Evolutionary conservation across 1,140 invertebrate species (phyloP), one percentile per base, ranked within the genome.

Genomic region (Drosophila bipectinata): DNA sequence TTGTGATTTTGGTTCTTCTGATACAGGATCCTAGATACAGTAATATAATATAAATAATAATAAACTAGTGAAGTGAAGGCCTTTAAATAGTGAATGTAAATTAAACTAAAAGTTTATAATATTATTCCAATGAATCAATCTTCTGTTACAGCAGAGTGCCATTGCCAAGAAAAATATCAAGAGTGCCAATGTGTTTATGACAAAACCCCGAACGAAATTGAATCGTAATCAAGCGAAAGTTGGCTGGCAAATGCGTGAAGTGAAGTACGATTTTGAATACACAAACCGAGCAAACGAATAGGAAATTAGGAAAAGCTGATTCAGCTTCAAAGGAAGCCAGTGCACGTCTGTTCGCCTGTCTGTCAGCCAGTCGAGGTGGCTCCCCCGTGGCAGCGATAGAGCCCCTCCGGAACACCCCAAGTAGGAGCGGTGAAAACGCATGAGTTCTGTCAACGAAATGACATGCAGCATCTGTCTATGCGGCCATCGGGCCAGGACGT

Each of bases 371-470:
- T 21, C 39, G 34, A 37, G 34, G 34, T 37, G 28, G 34, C 44
- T 57, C n/a, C 24, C 62, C 55, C 34, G 39, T 1, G 15, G 32
- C 32, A 14, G 39, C 4, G 1, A 18, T 6, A 30, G 6, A 12
- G 45, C 74, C 64, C 72, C 64, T 59, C 57, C 58, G 30, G 49
- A 54, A 57, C 48, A 57, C 30, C 12, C 26, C n/a, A 37, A 37
- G 10, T 9, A 10, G 34, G 34, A 37, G 34, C 44, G 44, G 18
- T 47, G 57, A 68, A 63, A 77, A 71, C 79, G 83, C 83, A 69
- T 81, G 79, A 87, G 72, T 79, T 88, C 83, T 88, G 83, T 88
- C 83, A 88, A 88, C 83, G 84, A 75, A 87, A 81, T 87, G 82
- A 87, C 83, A 87, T 75, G 82, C 83, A 82, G 83, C 82, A 87